These are phyloP conservation scores for Hiodon alosoides DNA, from an alignment of 2,113 vertebrate species.

Conservation along the genomic window DNA sequence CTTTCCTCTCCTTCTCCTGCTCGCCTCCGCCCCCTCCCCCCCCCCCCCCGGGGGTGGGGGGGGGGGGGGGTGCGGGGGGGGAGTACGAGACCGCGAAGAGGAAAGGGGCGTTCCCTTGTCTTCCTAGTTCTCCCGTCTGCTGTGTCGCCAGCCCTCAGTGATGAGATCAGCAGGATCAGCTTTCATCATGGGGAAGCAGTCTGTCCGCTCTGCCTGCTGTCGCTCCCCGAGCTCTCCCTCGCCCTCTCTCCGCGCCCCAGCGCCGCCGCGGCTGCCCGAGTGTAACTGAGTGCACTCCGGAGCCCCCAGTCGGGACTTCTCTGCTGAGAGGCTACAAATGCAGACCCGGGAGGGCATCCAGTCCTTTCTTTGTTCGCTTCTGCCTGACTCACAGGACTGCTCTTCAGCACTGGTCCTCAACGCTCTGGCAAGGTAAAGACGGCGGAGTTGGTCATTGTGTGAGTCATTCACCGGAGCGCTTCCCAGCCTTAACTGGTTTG, in stretches of 20 bases:
- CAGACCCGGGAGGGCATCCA: neutral
- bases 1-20: no score
- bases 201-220: neutral
- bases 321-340: neutral
- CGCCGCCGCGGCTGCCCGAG: slow-evolving; percentile 14
- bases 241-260: slow-evolving; percentile 43
- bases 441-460: neutral
- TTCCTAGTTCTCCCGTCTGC: slow-evolving; percentile 64
- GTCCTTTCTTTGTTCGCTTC: neutral
- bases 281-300: neutral
- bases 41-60: no score
- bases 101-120: slow-evolving; percentile 65
- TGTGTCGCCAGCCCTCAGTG: slow-evolving; percentile 67
- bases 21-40: no score
- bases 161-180: slow-evolving; percentile 73
- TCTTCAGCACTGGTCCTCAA: neutral
- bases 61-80: neutral
- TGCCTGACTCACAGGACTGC: neutral
- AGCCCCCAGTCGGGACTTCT: neutral
- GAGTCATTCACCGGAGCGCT: neutral
- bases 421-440: neutral
- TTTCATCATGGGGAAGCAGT: slow-evolving; percentile 61
- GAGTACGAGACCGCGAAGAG: slow-evolving; percentile 14
- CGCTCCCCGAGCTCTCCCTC: slow-evolving; percentile 13
- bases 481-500: no score